Base-by-base conservation (phyloP, 2,113 vertebrate species). In the Laterallus jamaicensis region DNA sequence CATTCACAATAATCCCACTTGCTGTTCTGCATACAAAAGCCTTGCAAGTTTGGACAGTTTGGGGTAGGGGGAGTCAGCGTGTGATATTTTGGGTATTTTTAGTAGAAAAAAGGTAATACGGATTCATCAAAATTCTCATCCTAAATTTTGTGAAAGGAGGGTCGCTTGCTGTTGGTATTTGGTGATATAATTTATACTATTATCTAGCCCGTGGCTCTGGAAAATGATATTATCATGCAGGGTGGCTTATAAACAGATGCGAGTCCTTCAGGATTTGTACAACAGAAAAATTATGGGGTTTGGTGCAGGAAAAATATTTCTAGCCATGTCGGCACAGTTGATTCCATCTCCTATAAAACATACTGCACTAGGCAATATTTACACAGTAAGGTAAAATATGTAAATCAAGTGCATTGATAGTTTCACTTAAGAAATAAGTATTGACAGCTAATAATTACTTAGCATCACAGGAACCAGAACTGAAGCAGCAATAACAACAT, bases 351-450 rank as follows among this genome's bases (percentile, higher is more conserved):
- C 54, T 9, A 29, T 47, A 64, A 52, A 76, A 29, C 11, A 15
- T 2, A 6, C 37, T 84, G 83, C 66, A 67, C 35, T 74, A 50
- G 5, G 25, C 19, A 39, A 8, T 19, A 35, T 32, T 74, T 85
- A 50, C 63, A 63, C 47, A 74, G 25, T 40, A 69, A 87, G 17
- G 17, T 47, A 69, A 92, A 94, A 76, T 28, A 47, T 80, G 39
- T 47, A 80, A 93, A 77, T 67, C 62, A 90, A 87, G 59, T 40
- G 54, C 26, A 82, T 6, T n/a, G 29, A 75, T 8, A 58, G 14
- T 56, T 88, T 91, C 86, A 67, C 18, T 84, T 66, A 12, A 89
- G 67, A 82, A 91, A 85, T 79, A 79, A 82, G 91, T 63, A 82
- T 19, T 89, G 90, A 79, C 50, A 91, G 8, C 18, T 91, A 68